These are phyloP conservation scores for Iguana delicatissima DNA, from an alignment of 2,797 vertebrate genomes.

Conservation along the genomic window DNA sequence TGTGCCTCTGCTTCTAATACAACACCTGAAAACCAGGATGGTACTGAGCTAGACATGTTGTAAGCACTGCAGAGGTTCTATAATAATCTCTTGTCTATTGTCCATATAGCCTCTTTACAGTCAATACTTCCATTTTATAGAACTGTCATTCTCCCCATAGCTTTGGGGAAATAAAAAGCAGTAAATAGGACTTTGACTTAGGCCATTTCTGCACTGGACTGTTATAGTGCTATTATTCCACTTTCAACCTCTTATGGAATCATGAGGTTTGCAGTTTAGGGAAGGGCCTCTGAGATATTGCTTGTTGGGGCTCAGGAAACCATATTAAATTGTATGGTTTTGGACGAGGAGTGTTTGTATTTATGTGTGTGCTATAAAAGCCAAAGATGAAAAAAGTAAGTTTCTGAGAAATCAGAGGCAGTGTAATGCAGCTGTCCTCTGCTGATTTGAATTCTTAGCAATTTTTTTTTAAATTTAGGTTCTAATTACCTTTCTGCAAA, in stretches of 20 bases:
- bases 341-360: background rate
- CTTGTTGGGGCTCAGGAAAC: background rate
- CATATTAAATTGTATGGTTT: background rate
- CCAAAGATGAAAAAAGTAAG: background rate
- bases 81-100: background rate
- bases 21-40: background rate
- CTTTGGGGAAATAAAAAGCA: background rate
- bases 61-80: background rate
- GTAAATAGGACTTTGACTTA: background rate
- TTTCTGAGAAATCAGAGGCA: slow-evolving; percentile 8
- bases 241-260: too few species aligned
- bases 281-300: background rate
- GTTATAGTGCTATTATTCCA: too few species aligned
- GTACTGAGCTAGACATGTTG: background rate
- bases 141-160: background rate
- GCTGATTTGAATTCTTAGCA: slow-evolving; percentile 36
- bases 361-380: background rate
- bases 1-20: background rate
- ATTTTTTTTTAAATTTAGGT: slow-evolving; percentile 37
- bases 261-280: too few species aligned
- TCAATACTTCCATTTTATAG: background rate
- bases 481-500: slow-evolving; percentile 53
- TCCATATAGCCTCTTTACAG: background rate
- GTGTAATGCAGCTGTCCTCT: background rate
- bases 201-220: too few species aligned